Evolutionary conservation across 92 coral and sea anemone species (phyloP).

Genomic region (Actinernus sp.): DNA sequence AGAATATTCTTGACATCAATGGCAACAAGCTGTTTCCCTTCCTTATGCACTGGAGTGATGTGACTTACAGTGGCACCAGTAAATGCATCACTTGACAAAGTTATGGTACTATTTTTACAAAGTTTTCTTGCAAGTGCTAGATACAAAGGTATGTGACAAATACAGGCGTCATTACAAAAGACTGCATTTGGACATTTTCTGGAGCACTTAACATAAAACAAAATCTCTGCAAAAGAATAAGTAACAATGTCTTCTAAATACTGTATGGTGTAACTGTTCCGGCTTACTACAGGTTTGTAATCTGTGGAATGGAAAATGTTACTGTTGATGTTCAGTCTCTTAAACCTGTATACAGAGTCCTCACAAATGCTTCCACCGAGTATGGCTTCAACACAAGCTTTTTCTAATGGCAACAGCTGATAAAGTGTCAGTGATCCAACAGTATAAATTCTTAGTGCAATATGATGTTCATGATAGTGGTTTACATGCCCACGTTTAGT

Average conservation of each 20-base stretch:
- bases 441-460: constrained; percentile 16
- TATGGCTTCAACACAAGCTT: constrained; percentile 17
- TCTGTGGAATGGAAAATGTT: constrained; percentile 59
- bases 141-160: constrained; percentile 51
- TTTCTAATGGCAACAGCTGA: constrained; percentile 15
- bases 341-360: constrained; percentile 31
- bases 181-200: constrained; percentile 50
- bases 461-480: constrained; percentile 4
- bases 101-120: too few species aligned
- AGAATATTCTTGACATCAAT: constrained; percentile 34
- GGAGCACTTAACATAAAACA: constrained; percentile 51
- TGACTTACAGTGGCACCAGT: constrained; percentile 45
- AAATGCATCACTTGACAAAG: constrained; percentile 39
- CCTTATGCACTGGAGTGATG: constrained; percentile 52
- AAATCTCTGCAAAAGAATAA: constrained; percentile 43
- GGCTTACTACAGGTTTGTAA: constrained; percentile 39
- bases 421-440: constrained; percentile 24
- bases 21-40: constrained; percentile 18
- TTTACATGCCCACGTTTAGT: constrained; percentile 25
- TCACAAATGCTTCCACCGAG: constrained; percentile 30
- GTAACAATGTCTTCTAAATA: neutral
- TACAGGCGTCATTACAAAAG: constrained; percentile 49
- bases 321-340: constrained; percentile 49
- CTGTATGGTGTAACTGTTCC: constrained; percentile 57
- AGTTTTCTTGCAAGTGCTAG: constrained; percentile 54